Conservation (phyloP, 2,888 invertebrate species). For the Aphidoletes aphidimyza region DNA sequence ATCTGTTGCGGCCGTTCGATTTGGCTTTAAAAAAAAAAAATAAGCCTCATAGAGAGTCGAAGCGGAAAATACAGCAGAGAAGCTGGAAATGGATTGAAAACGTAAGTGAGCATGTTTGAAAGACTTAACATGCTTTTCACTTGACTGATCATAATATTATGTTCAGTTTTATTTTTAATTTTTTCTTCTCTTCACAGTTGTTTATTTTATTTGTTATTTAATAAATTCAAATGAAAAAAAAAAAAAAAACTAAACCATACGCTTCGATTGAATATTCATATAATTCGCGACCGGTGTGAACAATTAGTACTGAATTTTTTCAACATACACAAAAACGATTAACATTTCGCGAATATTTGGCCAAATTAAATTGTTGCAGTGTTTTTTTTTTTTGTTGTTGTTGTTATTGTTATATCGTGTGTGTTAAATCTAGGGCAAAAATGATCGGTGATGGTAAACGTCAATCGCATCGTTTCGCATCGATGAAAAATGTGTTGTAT, state of each 20-base stretch:
- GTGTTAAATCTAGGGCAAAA: too few species aligned
- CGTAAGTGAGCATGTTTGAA: constrained; percentile 30
- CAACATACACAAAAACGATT: background rate
- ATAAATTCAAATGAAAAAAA: constrained; percentile 6
- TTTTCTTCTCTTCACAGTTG: background rate
- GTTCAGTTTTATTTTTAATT: background rate
- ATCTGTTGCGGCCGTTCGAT: background rate
- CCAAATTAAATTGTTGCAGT: too few species aligned
- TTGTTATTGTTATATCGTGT: too few species aligned
- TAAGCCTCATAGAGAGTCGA: too few species aligned
- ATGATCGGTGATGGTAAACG: too few species aligned
- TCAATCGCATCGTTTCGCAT: too few species aligned
- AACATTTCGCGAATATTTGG: background rate
- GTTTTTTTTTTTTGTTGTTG: too few species aligned
- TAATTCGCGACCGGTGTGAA: background rate
- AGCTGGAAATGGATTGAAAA: constrained; percentile 1
- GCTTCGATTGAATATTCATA: background rate
- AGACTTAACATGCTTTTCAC: background rate
- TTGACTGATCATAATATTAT: background rate
- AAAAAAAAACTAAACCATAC: background rate
- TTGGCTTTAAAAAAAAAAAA: background rate
- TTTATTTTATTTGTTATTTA: background rate
- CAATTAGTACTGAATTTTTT: background rate
- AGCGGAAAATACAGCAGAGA: too few species aligned
- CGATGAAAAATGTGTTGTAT: too few species aligned